Evolutionary conservation across 37 sponge, comb jelly and placozoan genomes (phyloP).

Genomic region (Halisarca cf. caerulea): DNA sequence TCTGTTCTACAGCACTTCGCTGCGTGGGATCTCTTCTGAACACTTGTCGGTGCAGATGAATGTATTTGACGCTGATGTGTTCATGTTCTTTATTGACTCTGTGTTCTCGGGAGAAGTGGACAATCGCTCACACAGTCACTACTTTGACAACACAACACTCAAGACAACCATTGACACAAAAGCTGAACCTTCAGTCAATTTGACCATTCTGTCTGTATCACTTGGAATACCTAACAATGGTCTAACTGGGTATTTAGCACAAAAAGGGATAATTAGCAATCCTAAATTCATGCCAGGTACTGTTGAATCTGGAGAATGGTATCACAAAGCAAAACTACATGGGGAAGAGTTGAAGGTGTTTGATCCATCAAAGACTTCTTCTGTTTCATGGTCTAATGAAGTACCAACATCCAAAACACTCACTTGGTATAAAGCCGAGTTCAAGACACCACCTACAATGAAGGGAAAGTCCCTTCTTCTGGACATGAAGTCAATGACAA

Average conservation of each 20-base stretch:
- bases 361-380: neutral
- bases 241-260: neutral
- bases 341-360: conserved; percentile 44
- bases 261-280: conserved; percentile 34
- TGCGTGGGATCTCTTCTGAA: neutral
- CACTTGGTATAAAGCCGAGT: conserved; percentile 36
- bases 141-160: neutral
- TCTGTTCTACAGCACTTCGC: conserved; percentile 33
- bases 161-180: neutral
- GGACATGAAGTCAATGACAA: conserved; percentile 30
- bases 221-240: conserved; percentile 18
- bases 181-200: neutral
- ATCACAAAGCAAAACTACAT: conserved; percentile 10
- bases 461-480: conserved; percentile 24
- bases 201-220: conserved; percentile 32
- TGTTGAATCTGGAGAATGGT: conserved; percentile 25
- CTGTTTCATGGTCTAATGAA: conserved; percentile 31
- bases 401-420: conserved; percentile 24
- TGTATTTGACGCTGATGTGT: neutral
- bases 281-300: neutral
- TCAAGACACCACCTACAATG: neutral
- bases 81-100: conserved; percentile 36
- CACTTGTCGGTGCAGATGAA: neutral
- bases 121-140: neutral
- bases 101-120: neutral